Base-by-base conservation (phyloP, 2,888 invertebrate species). In the Mimas tiliae region DNA sequence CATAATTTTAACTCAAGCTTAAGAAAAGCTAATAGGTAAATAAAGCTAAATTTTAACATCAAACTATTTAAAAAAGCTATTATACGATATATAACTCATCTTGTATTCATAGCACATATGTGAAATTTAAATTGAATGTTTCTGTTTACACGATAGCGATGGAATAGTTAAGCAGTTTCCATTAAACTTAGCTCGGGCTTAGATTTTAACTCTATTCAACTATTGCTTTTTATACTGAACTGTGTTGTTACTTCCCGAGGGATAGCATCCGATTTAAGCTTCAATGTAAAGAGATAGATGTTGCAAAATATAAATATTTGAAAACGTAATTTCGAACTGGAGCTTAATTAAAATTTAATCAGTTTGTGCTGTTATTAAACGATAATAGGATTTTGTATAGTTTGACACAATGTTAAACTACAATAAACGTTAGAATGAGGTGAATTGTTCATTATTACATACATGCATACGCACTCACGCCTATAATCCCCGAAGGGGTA, bases 201-300 rank as follows among this genome's bases (percentile, higher is more conserved):
- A 16, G 19, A 16, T 1, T 50, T 50, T 6, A 53, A 33, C 53
- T 53, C 9, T 14, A 53, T 53, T 33, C 7, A 33, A 53, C 33
- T 53, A 33, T n/a, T 53, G 33, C 33, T 53, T 53, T 34, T 53
- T 53, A 34, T 53, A 8, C 53, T n/a, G 34, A 34, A 53, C n/a
- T 34, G 53, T 53, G 53, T 52, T 52, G 52, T 34, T 53, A 53
- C 53, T 53, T 53, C 33, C 53, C 53, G 14, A 27, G 53, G 52
- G 53, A 53, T 34, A 16, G n/a, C n/a, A 8, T 14, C 33, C 34
- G 53, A 53, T 53, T 33, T 14, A 14, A 45, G 34, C 33, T 16
- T 19, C 16, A 16, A 50, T 12, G 19, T 14, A 53, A 53, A 33
- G 27, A 7, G 27, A 14, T 27, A 21, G 21, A 52, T 52, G 27